These are phyloP conservation scores for Scaptomyza polygonia DNA, from an alignment of 2,888 invertebrate species.

Conservation along the genomic window DNA sequence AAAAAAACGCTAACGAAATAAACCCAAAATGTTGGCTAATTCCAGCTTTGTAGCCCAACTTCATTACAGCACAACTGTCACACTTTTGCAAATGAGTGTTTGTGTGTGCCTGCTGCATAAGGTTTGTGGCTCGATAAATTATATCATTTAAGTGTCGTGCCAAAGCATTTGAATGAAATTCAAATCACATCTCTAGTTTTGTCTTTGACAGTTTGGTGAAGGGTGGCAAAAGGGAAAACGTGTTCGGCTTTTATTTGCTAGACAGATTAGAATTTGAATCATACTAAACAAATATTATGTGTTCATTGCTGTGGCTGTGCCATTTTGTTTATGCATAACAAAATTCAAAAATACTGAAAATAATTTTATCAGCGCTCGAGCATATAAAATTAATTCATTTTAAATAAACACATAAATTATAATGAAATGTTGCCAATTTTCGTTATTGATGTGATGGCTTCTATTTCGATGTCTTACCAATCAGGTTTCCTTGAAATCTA, in stretches of 20 bases:
- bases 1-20: constrained; percentile 40
- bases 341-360: constrained; percentile 28
- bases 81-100: neutral
- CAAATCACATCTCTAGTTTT: constrained; percentile 19
- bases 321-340: constrained; percentile 3
- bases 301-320: neutral
- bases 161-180: constrained; percentile 39
- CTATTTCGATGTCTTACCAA: neutral
- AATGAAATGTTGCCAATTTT: too few species aligned
- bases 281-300: neutral
- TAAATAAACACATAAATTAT: constrained; percentile 21
- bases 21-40: constrained; percentile 58
- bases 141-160: constrained; percentile 48
- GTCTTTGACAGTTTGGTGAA: neutral
- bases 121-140: constrained; percentile 64
- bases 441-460: too few species aligned
- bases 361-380: constrained; percentile 31
- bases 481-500: too few species aligned
- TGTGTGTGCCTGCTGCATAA: constrained; percentile 16
- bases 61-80: constrained; percentile 52
- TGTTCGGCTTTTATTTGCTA: neutral
- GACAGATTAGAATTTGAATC: constrained; percentile 5
- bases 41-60: constrained; percentile 70
- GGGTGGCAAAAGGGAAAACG: neutral
- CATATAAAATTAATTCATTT: constrained; percentile 25